These are phyloP conservation scores for Darevskia mixta DNA, from an alignment of 2,797 vertebrate species.

Conservation along the genomic window DNA sequence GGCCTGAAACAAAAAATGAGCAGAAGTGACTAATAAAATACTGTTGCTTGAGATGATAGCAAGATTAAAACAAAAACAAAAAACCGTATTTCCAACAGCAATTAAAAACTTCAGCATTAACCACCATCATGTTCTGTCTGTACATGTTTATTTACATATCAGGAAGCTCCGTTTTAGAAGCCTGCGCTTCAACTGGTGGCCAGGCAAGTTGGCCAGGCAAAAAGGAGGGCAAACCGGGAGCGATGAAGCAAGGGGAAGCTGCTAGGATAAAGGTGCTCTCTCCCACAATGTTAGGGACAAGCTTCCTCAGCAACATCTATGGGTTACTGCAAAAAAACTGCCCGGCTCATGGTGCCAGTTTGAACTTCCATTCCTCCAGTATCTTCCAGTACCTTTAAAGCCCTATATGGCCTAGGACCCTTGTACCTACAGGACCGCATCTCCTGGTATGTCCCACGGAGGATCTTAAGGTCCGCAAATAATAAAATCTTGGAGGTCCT, in stretches of 20 bases:
- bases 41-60: neutral
- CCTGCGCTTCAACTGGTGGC: neutral
- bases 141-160: neutral
- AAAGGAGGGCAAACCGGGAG: neutral
- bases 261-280: neutral
- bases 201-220: neutral
- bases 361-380: too few relatives aligned
- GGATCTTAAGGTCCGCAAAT: too few relatives aligned
- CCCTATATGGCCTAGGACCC: too few relatives aligned
- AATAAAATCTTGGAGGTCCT: too few relatives aligned
- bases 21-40: neutral
- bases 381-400: too few relatives aligned
- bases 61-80: neutral
- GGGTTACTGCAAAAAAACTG: neutral
- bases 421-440: too few relatives aligned
- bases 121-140: neutral
- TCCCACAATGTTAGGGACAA: neutral
- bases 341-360: neutral
- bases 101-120: neutral
- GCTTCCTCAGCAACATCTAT: neutral
- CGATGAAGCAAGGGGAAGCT: too few relatives aligned
- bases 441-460: too few relatives aligned
- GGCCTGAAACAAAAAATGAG: neutral
- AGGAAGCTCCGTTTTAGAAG: neutral
- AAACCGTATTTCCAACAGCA: neutral